Evolutionary conservation across 1,140 invertebrate genomes (phyloP).

Genomic region (Dendroctonus ponderosae): DNA sequence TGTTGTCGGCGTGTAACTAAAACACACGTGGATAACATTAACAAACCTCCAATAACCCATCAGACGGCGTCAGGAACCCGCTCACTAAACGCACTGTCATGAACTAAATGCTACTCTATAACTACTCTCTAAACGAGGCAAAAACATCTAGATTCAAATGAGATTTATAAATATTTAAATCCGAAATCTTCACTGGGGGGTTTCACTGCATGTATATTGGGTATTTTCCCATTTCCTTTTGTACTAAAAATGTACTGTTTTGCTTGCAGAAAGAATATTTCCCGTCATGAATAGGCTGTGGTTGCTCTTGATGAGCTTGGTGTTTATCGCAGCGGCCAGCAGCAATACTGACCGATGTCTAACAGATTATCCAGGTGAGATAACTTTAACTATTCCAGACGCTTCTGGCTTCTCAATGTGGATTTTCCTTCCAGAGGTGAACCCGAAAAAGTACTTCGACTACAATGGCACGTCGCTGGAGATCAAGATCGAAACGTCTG

Average conservation of each 20-base stretch:
- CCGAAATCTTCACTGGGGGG: neutral
- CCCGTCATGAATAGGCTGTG: conserved; percentile 7
- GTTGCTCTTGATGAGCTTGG: neutral
- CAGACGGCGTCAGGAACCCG: too few species aligned
- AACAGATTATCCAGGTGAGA: conserved; percentile 5
- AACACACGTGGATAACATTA: too few species aligned
- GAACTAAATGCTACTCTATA: neutral
- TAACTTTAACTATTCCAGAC: neutral
- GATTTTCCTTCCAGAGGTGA: conserved; percentile 25
- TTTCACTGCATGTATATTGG: too few species aligned
- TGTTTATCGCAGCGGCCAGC: neutral
- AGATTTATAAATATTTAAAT: neutral
- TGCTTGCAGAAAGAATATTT: too few species aligned
- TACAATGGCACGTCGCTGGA: conserved; percentile 28
- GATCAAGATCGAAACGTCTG: conserved; percentile 57
- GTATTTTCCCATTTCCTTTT: neutral
- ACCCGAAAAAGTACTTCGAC: conserved; percentile 39
- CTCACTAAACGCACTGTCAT: too few species aligned
- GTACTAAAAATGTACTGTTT: too few species aligned
- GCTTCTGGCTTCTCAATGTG: neutral
- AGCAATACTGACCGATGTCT: neutral
- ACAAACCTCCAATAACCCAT: too few species aligned
- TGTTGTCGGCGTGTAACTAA: too few species aligned
- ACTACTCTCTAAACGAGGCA: too few species aligned
- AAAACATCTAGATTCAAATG: neutral